These are phyloP conservation scores for Ancistrus triradiatus DNA, from an alignment of 2,113 vertebrate species.

Conservation along the genomic window DNA sequence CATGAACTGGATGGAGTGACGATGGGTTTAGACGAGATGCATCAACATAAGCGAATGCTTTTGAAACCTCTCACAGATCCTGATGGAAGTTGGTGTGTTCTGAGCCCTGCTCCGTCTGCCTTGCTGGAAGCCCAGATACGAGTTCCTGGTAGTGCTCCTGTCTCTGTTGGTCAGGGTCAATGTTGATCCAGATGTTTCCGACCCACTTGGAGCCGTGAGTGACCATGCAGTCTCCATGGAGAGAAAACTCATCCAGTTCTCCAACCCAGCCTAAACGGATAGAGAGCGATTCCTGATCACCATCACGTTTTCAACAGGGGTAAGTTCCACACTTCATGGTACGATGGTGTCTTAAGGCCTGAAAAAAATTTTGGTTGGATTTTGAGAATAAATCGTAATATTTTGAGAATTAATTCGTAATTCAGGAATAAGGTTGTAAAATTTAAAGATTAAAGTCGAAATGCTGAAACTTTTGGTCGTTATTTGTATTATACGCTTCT, in stretches of 20 bases:
- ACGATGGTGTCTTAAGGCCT: too few species aligned
- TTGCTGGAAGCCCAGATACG: slow-evolving; percentile 70
- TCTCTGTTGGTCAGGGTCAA: slow-evolving; percentile 82
- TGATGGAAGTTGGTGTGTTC: slow-evolving; percentile 67
- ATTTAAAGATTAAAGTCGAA: too few species aligned
- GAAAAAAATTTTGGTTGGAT: too few species aligned
- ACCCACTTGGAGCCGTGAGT: slow-evolving; percentile 89
- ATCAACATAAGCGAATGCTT: not conserved
- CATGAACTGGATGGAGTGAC: not conserved
- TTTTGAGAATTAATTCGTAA: too few species aligned
- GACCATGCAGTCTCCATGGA: slow-evolving; percentile 89
- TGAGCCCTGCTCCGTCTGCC: slow-evolving; percentile 48
- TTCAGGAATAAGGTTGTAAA: too few species aligned
- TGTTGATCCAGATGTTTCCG: slow-evolving; percentile 93
- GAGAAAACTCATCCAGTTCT: slow-evolving; percentile 89
- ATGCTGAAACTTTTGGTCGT: too few species aligned
- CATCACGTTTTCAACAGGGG: too few species aligned
- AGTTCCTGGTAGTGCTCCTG: slow-evolving; percentile 88
- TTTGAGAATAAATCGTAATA: too few species aligned
- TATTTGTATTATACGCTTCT: too few species aligned
- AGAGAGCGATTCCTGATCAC: not conserved
- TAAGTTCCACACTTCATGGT: too few species aligned
- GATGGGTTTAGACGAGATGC: not conserved
- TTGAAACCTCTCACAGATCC: slow-evolving; percentile 46
- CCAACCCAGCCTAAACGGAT: slow-evolving; percentile 85